Base-by-base conservation (phyloP, 2,113 vertebrate species). In the Dunckerocampus dactyliophorus region DNA sequence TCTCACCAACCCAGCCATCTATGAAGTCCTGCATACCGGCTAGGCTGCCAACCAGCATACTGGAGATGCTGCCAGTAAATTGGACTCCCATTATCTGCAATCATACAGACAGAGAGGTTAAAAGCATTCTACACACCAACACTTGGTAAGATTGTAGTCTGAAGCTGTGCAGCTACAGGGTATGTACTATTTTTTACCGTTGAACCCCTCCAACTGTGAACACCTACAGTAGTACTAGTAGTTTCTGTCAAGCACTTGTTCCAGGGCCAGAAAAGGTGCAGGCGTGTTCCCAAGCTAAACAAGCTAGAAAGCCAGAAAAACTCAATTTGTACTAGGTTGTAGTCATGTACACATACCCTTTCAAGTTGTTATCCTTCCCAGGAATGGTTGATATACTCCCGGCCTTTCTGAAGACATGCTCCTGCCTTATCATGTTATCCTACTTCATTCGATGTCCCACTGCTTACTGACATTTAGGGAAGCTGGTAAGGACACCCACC, bases 1-100 rank as follows among this genome's bases (percentile, higher is more conserved):
- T 61, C 68, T 81, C 71, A 76, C 75, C 74, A 62, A 76, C 70
- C 69, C 49, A 74, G 77, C 86, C 82, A 87, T 82, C 83, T 85
- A 79, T 88, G 78, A 81, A 88, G 86, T 80, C 87, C 87, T 86
- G 85, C 85, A 86, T 70, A 67, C 81, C 82, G 83, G 65, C 85
- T 80, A 74, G 70, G 62, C 68, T 82, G 82, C 86, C 87, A 87
- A 85, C 72, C 85, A 81, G 79, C 77, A 75, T 54, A 77, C 69
- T 85, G 82, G 79, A 73, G 75, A 21, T 6, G 19, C 37, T 21
- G 54, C 19, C 37, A 9, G 12, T 56, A 7, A 56, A 42, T 21
- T 56, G 56, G 59, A 67, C 62, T 82, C 79, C 86, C 77, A 80
- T 87, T 86, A 82, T 77, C 69, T 75, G 63, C 76, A 82, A 87